These are phyloP conservation scores for Okamejei kenojei DNA, from an alignment of 2,797 vertebrate species.

Conservation along the genomic window DNA sequence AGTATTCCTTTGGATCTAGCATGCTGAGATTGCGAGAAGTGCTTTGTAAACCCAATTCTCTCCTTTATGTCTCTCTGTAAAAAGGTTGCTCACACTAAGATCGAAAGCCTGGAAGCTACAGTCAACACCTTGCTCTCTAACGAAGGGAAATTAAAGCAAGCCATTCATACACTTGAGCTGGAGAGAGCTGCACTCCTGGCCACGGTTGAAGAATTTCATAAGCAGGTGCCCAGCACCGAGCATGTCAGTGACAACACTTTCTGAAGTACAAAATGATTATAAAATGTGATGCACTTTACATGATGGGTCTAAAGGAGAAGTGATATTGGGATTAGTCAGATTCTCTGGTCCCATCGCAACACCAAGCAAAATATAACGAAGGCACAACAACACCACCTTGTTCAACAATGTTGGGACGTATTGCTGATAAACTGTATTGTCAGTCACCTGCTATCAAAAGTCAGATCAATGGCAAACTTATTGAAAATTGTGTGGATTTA, in stretches of 20 bases:
- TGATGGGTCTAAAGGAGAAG: not conserved
- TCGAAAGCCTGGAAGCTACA: slow-evolving; percentile 66
- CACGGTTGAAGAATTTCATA: slow-evolving; percentile 60
- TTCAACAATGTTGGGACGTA: not conserved
- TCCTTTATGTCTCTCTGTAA: slow-evolving; percentile 39
- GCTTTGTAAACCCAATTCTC: not conserved
- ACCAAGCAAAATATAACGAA: not conserved
- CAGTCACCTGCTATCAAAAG: not conserved
- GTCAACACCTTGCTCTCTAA: slow-evolving; percentile 67
- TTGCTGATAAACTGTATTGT: not conserved
- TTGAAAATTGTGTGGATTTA: slow-evolving; percentile 19
- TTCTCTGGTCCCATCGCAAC: not conserved
- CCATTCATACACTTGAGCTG: slow-evolving; percentile 66
- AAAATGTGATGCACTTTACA: slow-evolving; percentile 28
- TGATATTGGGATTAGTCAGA: not conserved
- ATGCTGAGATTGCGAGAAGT: not conserved
- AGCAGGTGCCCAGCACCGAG: slow-evolving; percentile 43
- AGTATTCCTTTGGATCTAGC: not conserved
- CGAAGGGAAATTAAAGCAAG: slow-evolving; percentile 66
- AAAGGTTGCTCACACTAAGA: slow-evolving; percentile 75
- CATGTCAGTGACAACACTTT: not conserved
- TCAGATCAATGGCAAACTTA: not conserved
- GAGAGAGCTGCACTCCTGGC: slow-evolving; percentile 68
- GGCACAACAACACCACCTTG: not conserved
- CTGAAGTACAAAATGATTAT: slow-evolving; percentile 32